phyloP scores from a whole-genome alignment of 2,113 vertebrate genomes.

The Triplophysa rosa region DNA sequence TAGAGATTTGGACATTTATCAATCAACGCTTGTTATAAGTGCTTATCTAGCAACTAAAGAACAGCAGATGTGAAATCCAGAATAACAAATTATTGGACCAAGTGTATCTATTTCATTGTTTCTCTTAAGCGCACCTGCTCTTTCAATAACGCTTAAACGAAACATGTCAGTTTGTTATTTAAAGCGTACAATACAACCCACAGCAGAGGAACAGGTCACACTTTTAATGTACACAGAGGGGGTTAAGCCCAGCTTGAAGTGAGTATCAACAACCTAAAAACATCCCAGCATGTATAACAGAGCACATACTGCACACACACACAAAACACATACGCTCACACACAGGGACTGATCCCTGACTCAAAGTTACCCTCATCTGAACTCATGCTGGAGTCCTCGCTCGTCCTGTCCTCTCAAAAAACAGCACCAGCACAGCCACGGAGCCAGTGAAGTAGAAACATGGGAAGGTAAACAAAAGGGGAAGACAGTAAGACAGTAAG shows the following conservation, averaged over 20 bases:
- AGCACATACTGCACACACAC: neutral
- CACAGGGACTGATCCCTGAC: neutral
- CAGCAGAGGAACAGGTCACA: neutral
- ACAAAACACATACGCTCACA: neutral
- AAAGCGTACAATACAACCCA: slow-evolving; percentile 10
- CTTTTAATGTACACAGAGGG: neutral
- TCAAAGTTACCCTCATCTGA: slow-evolving; percentile 48
- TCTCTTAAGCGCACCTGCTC: neutral
- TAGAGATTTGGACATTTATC: neutral
- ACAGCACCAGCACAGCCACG: slow-evolving; percentile 24
- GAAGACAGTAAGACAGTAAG: slow-evolving; percentile 40
- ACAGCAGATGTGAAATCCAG: no score
- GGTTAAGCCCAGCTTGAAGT: neutral
- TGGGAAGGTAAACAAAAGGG: slow-evolving; percentile 12
- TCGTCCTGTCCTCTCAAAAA: slow-evolving; percentile 32
- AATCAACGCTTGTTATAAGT: neutral
- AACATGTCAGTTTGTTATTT: neutral
- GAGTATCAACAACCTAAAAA: slow-evolving; percentile 1
- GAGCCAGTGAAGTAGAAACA: slow-evolving; percentile 20
- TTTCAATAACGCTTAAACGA: slow-evolving; percentile 12
- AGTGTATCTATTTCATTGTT: no score
- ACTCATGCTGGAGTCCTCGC: slow-evolving; percentile 47
- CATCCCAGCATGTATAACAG: neutral
- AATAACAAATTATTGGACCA: neutral
- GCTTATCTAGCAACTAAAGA: neutral